Evolutionary conservation across 2,113 vertebrate genomes (phyloP).

Genomic region (Corythoichthys haematopterus): DNA sequence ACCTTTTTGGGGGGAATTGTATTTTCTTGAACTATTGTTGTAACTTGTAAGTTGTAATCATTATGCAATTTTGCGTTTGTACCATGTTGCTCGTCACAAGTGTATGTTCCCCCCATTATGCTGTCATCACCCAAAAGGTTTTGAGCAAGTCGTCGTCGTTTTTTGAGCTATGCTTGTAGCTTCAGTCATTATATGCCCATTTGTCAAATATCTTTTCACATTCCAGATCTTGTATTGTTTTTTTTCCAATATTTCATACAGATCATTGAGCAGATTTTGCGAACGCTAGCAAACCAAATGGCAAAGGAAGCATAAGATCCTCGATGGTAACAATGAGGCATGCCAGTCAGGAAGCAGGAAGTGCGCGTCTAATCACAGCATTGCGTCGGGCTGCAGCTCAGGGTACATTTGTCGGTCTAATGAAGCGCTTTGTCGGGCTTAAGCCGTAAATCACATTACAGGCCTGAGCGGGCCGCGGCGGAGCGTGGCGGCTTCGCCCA

Average conservation of each 20-base stretch:
- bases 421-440: slow-evolving; percentile 48
- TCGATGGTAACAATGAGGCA: not conserved
- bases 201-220: not conserved
- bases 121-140: not conserved
- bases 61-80: not conserved
- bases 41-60: not conserved
- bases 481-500: slow-evolving; percentile 46
- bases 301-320: not conserved
- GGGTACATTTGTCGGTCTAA: slow-evolving; percentile 64
- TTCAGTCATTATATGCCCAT: not conserved
- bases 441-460: slow-evolving; percentile 65
- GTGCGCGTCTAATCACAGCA: slow-evolving; percentile 40
- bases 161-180: not conserved
- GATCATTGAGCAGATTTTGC: not conserved
- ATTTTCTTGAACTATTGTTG: not conserved
- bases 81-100: not conserved
- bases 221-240: too few species aligned
- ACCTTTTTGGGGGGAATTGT: not conserved
- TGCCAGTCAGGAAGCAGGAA: slow-evolving; percentile 24
- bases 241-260: not conserved
- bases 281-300: not conserved
- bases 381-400: slow-evolving; percentile 61
- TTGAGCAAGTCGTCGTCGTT: not conserved
- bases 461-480: slow-evolving; percentile 49
- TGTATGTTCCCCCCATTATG: not conserved